Evolutionary conservation across 2,797 vertebrate species (phyloP).

Genomic region (Characodon lateralis): DNA sequence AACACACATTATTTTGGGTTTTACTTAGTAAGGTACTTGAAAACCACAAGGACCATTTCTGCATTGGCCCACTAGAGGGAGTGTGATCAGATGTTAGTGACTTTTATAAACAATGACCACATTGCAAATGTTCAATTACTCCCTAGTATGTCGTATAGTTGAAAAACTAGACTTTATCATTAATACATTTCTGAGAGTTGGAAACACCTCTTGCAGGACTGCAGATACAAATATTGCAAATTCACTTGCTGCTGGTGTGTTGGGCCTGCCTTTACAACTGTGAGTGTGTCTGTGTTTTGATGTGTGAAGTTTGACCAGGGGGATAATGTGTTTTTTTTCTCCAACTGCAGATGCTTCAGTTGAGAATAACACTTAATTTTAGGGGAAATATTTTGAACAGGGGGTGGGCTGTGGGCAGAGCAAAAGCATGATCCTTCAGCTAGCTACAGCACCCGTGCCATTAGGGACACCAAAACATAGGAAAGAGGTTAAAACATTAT

Average conservation of each 20-base stretch:
- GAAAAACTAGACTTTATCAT: constrained; percentile 1
- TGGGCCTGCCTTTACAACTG: constrained; percentile 10
- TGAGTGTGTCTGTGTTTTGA: constrained; percentile 15
- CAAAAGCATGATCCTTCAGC: neutral
- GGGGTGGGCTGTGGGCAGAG: constrained; percentile 16
- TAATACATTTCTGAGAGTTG: constrained; percentile 20
- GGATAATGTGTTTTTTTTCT: constrained; percentile 39
- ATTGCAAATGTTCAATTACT: constrained; percentile 16
- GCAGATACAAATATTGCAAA: constrained; percentile 13
- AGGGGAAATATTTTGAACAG: constrained; percentile 25
- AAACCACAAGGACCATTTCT: constrained; percentile 10
- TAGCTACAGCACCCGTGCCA: neutral
- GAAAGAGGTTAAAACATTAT: neutral
- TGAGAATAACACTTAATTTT: constrained; percentile 45
- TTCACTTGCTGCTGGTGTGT: constrained; percentile 6
- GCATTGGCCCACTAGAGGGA: constrained; percentile 76
- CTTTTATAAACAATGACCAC: constrained; percentile 7
- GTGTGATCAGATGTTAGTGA: constrained; percentile 37
- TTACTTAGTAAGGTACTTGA: no score
- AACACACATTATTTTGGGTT: neutral
- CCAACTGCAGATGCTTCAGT: constrained; percentile 38
- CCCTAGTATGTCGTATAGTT: neutral
- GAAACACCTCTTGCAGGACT: neutral
- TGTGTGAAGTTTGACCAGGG: constrained; percentile 37
- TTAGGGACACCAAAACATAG: neutral